These are phyloP conservation scores for Sarcophaga rosellei DNA, from an alignment of 2,888 invertebrate genomes.

Conservation along the genomic window DNA sequence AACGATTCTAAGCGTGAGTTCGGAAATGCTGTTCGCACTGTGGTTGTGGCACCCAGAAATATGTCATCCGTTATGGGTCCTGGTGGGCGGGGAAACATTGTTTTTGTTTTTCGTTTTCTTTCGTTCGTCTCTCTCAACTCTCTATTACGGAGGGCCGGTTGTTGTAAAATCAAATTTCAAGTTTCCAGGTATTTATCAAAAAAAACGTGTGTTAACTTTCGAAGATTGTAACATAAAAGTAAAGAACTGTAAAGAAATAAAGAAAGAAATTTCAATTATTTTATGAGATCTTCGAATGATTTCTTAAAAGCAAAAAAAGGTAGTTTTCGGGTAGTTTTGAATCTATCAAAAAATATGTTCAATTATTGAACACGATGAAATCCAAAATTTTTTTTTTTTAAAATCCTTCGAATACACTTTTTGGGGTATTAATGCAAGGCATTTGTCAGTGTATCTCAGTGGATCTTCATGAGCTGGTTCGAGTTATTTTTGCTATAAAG, in stretches of 20 bases:
- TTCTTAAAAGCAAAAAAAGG: neutral
- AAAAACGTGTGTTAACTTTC: neutral
- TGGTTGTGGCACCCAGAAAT: constrained; percentile 77
- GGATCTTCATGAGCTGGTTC: no score
- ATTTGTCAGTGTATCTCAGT: no score
- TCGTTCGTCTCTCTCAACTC: constrained; percentile 68
- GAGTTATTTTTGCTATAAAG: no score
- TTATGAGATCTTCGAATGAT: neutral
- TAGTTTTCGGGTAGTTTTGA: no score
- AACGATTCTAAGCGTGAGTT: constrained; percentile 79
- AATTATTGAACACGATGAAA: no score
- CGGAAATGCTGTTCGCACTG: constrained; percentile 79
- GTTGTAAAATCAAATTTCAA: neutral
- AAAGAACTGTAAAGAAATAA: constrained; percentile 18
- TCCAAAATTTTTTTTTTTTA: no score
- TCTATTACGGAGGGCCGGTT: constrained; percentile 47
- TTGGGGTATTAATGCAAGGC: no score
- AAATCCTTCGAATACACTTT: no score
- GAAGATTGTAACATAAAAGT: neutral
- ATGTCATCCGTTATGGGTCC: constrained; percentile 75
- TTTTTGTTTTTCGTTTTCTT: constrained; percentile 16
- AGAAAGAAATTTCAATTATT: neutral
- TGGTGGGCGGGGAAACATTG: constrained; percentile 79
- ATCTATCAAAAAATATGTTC: no score
- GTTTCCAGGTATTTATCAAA: constrained; percentile 34